These are phyloP conservation scores for Nymphalis c-album DNA, from an alignment of 2,888 invertebrate genomes.

Conservation along the genomic window DNA sequence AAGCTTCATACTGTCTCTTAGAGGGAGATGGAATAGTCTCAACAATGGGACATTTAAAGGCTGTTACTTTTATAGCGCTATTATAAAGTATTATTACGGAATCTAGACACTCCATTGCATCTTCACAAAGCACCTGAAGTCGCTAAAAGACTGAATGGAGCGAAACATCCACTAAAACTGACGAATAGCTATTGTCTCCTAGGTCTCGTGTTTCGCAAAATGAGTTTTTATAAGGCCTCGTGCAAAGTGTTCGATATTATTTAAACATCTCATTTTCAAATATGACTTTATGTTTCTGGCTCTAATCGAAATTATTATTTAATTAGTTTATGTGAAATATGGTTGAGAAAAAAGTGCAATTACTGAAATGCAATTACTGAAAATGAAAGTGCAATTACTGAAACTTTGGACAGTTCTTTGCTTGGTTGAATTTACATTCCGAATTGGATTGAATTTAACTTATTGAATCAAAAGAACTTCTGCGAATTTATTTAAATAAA, in stretches of 20 bases:
- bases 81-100: slow-evolving; percentile 12
- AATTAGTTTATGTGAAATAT: too few species aligned
- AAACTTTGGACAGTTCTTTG: too few species aligned
- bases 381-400: too few species aligned
- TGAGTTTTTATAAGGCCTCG: slow-evolving; percentile 12
- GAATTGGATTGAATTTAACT: too few species aligned
- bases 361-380: too few species aligned
- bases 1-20: too few species aligned
- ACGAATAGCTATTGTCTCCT: slow-evolving; percentile 26
- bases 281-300: not conserved
- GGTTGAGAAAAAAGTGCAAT: too few species aligned
- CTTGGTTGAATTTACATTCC: too few species aligned
- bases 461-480: too few species aligned
- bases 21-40: too few species aligned
- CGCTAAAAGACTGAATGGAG: slow-evolving; percentile 2
- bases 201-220: slow-evolving; percentile 12
- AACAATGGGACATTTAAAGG: too few species aligned
- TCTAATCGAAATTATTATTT: not conserved
- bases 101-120: slow-evolving; percentile 21
- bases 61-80: not conserved
- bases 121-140: slow-evolving; percentile 13
- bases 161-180: slow-evolving; percentile 13
- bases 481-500: too few species aligned
- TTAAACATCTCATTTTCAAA: not conserved
- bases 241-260: not conserved